Evolutionary conservation across 2,797 vertebrate species (phyloP), one percentile per base, ranked within the genome.

Genomic region (Tapera naevia): DNA sequence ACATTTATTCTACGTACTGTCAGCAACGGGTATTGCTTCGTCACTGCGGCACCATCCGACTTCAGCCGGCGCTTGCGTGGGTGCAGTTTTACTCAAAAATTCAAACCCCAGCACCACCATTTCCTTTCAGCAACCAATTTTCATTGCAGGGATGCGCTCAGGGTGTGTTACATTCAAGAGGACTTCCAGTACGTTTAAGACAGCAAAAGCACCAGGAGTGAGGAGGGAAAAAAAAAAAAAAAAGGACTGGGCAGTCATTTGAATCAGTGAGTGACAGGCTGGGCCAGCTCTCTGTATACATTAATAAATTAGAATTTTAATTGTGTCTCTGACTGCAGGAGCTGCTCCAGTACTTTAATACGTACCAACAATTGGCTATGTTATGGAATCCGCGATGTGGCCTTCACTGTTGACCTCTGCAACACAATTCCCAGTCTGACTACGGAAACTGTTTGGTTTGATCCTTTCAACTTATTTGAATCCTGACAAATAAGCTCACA

Each of bases 231-330:
- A 19, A 58, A 83, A 91, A 93, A 94, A 96, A 96, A 97, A n/a
- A n/a, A n/a, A n/a, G 94, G 97, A 97, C 97, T 97, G 97, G 98
- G 97, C 98, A 98, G 98, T 98, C 98, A 98, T 98, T 99, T 98
- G 98, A 98, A 98, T 98, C 98, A 96, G 97, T 98, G 98, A 99
- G 98, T 99, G 99, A 99, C 99, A 99, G 98, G 98, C 98, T 98
- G 98, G 98, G 98, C 98, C 97, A 98, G 98, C 97, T 98, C 98
- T 98, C 98, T 98, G 99, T 99, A 99, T 99, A 99, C 99, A 99
- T 99, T 99, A 99, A 99, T 99, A 99, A 99, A 99, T 99, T 99
- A 98, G 99, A 99, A 99, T 99, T 98, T 99, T 99, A 99, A 99
- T 99, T 99, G 98, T 97, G 98, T 98, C 98, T 99, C 99, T 99